These are phyloP conservation scores for Hydrozoanthus tunicans DNA, from an alignment of 64 coral and sea anemone species.

Conservation along the genomic window DNA sequence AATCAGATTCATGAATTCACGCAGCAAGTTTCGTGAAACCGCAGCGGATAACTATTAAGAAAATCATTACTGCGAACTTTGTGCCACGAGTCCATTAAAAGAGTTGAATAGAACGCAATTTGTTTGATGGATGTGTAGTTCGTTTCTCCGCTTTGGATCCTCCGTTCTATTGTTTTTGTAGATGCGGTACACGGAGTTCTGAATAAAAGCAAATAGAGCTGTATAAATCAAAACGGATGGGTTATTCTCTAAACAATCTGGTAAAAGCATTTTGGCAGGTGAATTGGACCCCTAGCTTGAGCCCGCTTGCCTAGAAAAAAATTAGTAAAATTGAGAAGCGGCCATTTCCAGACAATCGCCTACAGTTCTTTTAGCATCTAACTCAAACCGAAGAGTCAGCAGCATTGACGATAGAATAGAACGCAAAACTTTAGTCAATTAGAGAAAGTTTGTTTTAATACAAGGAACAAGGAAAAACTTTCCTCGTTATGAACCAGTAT, in stretches of 20 bases:
- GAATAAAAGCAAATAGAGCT: slow-evolving; percentile 61
- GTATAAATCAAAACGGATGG: slow-evolving; percentile 47
- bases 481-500: background rate
- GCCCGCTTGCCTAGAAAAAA: slow-evolving; percentile 36
- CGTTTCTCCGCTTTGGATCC: slow-evolving; percentile 12
- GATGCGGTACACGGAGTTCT: slow-evolving; percentile 48
- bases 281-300: slow-evolving; percentile 7
- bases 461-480: background rate
- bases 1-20: background rate
- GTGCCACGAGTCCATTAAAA: slow-evolving; percentile 35
- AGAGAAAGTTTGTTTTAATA: slow-evolving; percentile 54
- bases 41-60: slow-evolving; percentile 6
- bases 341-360: background rate
- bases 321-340: slow-evolving; percentile 14
- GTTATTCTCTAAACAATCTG: slow-evolving; percentile 49
- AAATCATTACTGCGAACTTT: slow-evolving; percentile 26
- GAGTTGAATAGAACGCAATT: slow-evolving; percentile 57
- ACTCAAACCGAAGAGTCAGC: background rate
- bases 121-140: slow-evolving; percentile 38
- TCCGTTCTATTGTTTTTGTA: slow-evolving; percentile 55
- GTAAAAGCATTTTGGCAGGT: slow-evolving; percentile 54
- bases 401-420: background rate
- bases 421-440: slow-evolving; percentile 9
- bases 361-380: background rate
- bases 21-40: slow-evolving; percentile 43